Base-by-base conservation (phyloP, 64 coral and sea anemone genomes). In the Actinia tenebrosa region DNA sequence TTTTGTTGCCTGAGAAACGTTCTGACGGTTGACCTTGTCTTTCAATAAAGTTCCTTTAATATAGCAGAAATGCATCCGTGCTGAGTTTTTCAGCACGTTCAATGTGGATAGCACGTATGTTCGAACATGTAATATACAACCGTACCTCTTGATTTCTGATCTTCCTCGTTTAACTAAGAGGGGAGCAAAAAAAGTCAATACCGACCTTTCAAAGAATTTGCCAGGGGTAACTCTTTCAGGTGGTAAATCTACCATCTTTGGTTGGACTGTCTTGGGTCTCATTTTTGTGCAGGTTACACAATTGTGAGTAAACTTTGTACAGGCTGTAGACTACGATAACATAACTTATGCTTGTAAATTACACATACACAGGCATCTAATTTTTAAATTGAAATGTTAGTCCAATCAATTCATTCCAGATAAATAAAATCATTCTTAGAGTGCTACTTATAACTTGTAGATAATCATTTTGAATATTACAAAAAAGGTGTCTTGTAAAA, bases 81-180 rank as follows among this genome's bases (percentile, higher is more conserved):
- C 44, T 52, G 44, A 87, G 60, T 47, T 77, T 45, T 69, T 45
- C 60, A 37, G 64, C 86, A 30, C 72, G 60, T 77, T 87, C 47
- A 27, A 87, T 20, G 46, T 89, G 88, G 55, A 79, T 68, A 59
- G 79, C 88, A 79, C 79, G 79, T 10, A 60, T 89, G 44, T 30
- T 84, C 80, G 84, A n/a, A 26, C 88, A 71, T 83, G 78, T 80
- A 84, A 89, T 61, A 89, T 80, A 84, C 88, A 89, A 45, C 88
- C 88, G 26, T 84, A 89, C 18, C 80, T 15, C 83, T 72, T 89
- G 56, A 89, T 60, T 17, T 83, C 81, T 47, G 59, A 68, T 8
- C 88, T 77, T 75, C 81, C 82, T 81, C 82, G 45, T 60, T 64
- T 86, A 45, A 91, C 84, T 43, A 81, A 46, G 50, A 78, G 42